Base-by-base conservation (phyloP, 2,888 invertebrate genomes). In the Parelbella ahira region DNA sequence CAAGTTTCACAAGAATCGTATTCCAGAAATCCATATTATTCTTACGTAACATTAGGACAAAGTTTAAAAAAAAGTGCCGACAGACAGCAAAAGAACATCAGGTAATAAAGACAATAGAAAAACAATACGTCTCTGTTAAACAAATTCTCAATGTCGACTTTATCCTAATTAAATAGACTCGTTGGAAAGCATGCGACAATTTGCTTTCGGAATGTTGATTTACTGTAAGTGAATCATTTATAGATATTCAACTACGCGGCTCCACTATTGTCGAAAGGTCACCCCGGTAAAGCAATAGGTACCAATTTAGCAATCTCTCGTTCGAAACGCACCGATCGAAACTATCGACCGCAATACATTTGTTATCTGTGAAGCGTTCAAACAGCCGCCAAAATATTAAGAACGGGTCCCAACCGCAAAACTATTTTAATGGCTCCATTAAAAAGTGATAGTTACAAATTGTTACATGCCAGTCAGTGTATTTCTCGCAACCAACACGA, bases 361-460 rank as follows among this genome's bases (percentile, higher is more conserved):
- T 74, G 73, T 78, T 72, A 70, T 62, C 45, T 11, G 4, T 23
- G 23, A 43, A 44, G 51, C 63, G 54, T 59, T 60, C 62, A 61
- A 66, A 72, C 60, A 68, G 64, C 65, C 64, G 69, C 71, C 75
- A 72, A 79, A 80, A 73, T 73, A 65, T 73, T 74, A 69, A 63
- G 67, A 71, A 67, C 63, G 61, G 61, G 56, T 67, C 60, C 58
- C 50, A 69, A 80, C 79, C 80, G 74, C 81, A 77, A 68, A 75
- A 73, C 70, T 69, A 76, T 77, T 82, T 75, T 78, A 77, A 81
- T 77, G 73, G 69, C 62, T 69, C 72, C 76, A 82, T 83, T 81
- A 83, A 79, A 79, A 77, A 76, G 74, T 77, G 82, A 81, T 80
- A 79, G 80, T 76, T 60, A 82, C 81, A 81, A 82, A 82, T 81